phyloP scores from a whole-genome alignment of 2,888 invertebrate species.

The Hymenopus coronatus region DNA sequence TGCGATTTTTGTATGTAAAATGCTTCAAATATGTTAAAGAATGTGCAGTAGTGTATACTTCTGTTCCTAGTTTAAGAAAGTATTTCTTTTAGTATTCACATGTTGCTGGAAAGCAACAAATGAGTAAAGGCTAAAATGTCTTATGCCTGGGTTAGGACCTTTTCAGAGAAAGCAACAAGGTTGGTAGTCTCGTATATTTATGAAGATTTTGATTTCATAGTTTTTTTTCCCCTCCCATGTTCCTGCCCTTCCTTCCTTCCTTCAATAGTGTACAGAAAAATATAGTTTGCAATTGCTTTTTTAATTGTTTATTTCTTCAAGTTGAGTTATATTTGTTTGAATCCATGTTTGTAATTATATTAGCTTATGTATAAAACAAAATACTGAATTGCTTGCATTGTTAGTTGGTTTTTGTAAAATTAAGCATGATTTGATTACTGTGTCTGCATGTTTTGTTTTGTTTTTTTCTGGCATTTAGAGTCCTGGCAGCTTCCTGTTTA shows the following conservation, averaged over 20 bases:
- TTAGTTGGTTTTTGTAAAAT: background rate
- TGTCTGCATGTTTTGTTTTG: slow-evolving; percentile 29
- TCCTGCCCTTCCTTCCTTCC: too few relatives aligned
- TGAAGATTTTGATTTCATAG: background rate
- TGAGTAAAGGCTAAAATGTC: too few relatives aligned
- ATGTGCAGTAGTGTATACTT: too few relatives aligned
- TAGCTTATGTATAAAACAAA: background rate
- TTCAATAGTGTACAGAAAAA: background rate
- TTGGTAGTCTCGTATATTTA: background rate
- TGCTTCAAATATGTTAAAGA: too few relatives aligned
- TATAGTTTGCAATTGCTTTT: background rate
- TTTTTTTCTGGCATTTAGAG: slow-evolving; percentile 32
- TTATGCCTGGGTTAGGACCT: too few relatives aligned
- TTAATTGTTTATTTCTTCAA: too few relatives aligned
- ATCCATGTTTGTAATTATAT: background rate
- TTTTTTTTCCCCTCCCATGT: background rate
- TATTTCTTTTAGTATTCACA: too few relatives aligned
- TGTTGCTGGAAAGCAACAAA: too few relatives aligned
- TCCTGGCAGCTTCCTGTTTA: slow-evolving; percentile 36
- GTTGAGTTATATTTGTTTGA: background rate
- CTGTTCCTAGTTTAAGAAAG: too few relatives aligned
- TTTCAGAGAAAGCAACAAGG: too few relatives aligned
- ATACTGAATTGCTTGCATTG: background rate
- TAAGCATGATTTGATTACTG: slow-evolving; percentile 22
- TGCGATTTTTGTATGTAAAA: too few relatives aligned